Percentiles rank a stretch among this genome's conserved stretches.
phyloP scores from a whole-genome alignment of 2,888 invertebrate genomes.

The Uropetala carovei region DNA sequence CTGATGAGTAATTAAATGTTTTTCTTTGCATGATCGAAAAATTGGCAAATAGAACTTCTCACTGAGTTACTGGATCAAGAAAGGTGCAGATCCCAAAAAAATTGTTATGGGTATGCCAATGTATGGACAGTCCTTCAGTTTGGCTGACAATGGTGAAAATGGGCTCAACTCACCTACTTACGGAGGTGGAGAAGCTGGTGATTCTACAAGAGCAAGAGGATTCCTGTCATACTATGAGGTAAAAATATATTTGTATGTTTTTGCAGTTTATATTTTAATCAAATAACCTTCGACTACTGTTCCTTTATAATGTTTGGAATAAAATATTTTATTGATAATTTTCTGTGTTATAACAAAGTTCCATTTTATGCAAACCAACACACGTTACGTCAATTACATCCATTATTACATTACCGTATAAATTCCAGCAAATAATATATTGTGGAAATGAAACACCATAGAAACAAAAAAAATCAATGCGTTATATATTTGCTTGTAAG shows the following conservation, averaged over 20 bases:
- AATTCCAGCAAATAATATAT: too few species aligned
- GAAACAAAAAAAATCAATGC: too few species aligned
- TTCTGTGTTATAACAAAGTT: not conserved
- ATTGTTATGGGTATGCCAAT: conserved; percentile 91
- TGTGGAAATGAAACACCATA: too few species aligned
- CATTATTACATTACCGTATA: too few species aligned
- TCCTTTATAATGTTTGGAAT: not conserved
- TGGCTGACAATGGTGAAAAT: conserved; percentile 81
- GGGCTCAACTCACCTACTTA: conserved; percentile 87
- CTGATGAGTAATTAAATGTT: conserved; percentile 53
- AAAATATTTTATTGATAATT: not conserved
- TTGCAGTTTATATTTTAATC: not conserved
- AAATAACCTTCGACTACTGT: not conserved
- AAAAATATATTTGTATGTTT: conserved; percentile 66
- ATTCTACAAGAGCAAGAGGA: conserved; percentile 90
- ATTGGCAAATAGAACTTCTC: conserved; percentile 84
- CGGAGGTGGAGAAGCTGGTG: conserved; percentile 93
- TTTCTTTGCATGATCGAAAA: conserved; percentile 69
- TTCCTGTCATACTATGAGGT: conserved; percentile 94
- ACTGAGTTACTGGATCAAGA: conserved; percentile 89
- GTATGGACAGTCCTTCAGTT: conserved; percentile 92
- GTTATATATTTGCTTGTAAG: too few species aligned
- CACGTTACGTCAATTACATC: too few species aligned
- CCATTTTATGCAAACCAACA: not conserved
- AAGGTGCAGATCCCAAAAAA: conserved; percentile 88